These are phyloP conservation scores for Tribolium madens DNA, from an alignment of 1,140 invertebrate genomes.

Conservation along the genomic window DNA sequence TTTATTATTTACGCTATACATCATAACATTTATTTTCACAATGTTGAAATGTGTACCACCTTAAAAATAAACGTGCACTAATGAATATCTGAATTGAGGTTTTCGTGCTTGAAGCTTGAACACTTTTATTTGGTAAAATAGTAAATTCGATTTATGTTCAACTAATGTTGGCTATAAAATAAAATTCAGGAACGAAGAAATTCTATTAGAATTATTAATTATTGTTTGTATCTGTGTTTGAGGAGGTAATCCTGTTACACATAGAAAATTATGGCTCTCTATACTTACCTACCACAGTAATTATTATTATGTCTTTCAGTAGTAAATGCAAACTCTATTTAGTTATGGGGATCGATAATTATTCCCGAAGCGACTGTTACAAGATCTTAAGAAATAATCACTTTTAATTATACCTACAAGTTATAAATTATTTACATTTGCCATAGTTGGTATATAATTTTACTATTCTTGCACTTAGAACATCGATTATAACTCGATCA, in stretches of 20 bases:
- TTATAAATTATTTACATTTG: background rate
- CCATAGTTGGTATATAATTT: background rate
- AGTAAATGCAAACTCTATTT: background rate
- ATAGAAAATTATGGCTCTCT: background rate
- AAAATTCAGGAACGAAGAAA: too few relatives aligned
- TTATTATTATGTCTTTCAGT: background rate
- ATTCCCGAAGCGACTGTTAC: background rate
- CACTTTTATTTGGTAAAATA: slow-evolving; percentile 9
- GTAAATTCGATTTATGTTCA: background rate
- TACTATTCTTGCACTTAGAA: background rate
- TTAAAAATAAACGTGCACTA: slow-evolving; percentile 18
- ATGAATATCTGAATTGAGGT: slow-evolving; percentile 27
- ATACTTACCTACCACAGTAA: background rate
- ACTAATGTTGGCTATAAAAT: too few relatives aligned
- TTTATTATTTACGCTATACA: slow-evolving; percentile 26
- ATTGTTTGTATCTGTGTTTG: background rate
- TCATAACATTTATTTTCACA: slow-evolving; percentile 21
- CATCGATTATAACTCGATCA: background rate
- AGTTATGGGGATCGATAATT: background rate
- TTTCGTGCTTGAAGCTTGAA: slow-evolving; percentile 4
- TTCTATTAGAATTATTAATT: too few relatives aligned
- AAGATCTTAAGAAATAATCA: background rate
- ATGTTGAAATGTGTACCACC: background rate
- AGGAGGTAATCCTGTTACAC: background rate
- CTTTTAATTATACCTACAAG: background rate